Evolutionary conservation across 92 coral and sea anemone genomes (phyloP).

Genomic region (Pocillopora grandis): DNA sequence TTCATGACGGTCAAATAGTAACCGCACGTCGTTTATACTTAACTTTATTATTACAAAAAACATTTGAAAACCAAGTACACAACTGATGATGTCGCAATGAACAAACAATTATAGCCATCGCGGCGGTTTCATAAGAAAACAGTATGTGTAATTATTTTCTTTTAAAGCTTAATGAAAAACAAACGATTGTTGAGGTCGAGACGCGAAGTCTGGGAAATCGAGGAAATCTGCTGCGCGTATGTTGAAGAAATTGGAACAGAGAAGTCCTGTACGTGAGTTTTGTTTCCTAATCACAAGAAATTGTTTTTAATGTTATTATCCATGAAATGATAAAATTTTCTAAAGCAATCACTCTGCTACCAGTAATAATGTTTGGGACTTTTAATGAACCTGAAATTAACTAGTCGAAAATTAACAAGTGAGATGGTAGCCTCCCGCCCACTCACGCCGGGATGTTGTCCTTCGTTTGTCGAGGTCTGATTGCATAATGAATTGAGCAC

Average conservation of each 20-base stretch:
- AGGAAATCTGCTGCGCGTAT: constrained; percentile 8
- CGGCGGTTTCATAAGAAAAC: constrained; percentile 12
- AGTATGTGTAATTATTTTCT: constrained; percentile 24
- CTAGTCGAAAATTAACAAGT: too few species aligned
- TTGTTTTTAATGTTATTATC: background rate
- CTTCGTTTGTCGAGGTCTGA: too few species aligned
- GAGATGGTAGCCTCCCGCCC: too few species aligned
- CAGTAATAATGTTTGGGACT: too few species aligned
- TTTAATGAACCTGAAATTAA: too few species aligned
- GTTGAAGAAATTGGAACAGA: background rate
- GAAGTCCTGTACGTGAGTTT: background rate
- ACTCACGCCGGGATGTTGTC: too few species aligned
- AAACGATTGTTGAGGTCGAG: background rate
- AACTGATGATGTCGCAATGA: background rate
- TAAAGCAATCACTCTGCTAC: too few species aligned
- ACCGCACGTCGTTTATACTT: background rate
- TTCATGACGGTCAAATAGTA: background rate
- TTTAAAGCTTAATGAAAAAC: background rate
- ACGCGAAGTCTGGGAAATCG: background rate
- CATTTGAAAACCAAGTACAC: background rate
- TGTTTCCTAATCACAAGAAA: background rate
- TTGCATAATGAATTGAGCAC: too few species aligned
- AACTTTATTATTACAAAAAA: constrained; percentile 1
- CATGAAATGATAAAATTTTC: too few species aligned
- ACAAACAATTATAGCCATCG: background rate